Evolutionary conservation across 2,888 invertebrate genomes (phyloP), one percentile per base, ranked within the genome.

Genomic region (Cheilosia vernalis): DNA sequence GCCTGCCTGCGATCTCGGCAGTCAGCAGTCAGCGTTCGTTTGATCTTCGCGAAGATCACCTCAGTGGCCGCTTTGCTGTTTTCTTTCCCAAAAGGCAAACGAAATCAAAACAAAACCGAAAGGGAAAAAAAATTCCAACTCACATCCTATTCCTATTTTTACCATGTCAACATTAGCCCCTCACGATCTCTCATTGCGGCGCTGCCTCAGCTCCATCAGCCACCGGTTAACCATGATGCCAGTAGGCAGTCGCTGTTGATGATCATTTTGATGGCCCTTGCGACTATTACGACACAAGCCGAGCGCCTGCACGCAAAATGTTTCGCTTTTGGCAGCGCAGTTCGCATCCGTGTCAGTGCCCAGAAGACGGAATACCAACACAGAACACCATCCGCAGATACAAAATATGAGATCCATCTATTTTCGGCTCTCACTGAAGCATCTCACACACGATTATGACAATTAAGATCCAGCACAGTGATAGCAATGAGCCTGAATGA

Each of bases 391-490:
- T 27, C 27, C 27, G 27, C 27, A 27, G 27, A 76, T 79, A 66
- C 70, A 85, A 81, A 85, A 81, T 85, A 85, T 80, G 81, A 72
- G 72, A 76, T 85, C 70, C 76, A 27, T 80, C 81, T 85, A 85
- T 85, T 85, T 85, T 81, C 56, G 72, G 76, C 66, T 63, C 72
- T 74, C 85, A 85, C 81, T 70, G 85, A 85, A 77, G 76, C 85
- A 81, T 85, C 76, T 66, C 85, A 66, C 85, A 80, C 72, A 72
- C 85, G 85, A 85, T 85, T 85, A 85, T 85, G 85, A 85, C 85
- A 85, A 85, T 85, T 85, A 85, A 85, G 85, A 85, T 81, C 85
- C 85, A 81, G 85, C 85, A 85, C 85, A 85, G 76, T 72, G 81
- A 85, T 85, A 81, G 85, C 85, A 85, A 85, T 85, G 84, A 74